A percentile compares a stretch with the other conserved stretches of the same genome.
phyloP scores from a whole-genome alignment of 1,140 invertebrate species.

The Drosophila ironensis region DNA sequence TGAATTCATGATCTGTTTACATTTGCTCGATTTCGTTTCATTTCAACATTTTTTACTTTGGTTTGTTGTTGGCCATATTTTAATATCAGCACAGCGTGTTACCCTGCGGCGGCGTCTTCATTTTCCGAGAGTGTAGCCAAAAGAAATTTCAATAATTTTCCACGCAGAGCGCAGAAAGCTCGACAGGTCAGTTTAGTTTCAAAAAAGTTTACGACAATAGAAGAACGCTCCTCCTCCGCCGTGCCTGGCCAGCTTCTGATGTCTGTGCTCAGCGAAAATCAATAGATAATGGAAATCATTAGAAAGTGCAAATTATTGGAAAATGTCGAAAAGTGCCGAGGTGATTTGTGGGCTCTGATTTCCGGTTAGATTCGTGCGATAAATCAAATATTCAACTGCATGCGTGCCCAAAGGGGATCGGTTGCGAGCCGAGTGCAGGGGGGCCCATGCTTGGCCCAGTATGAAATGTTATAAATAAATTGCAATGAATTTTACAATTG shows the following conservation, averaged over 20 bases:
- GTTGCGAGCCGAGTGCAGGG: background rate
- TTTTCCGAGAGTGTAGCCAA: constrained; percentile 13
- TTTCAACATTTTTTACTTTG: too few species aligned
- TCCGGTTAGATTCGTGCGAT: constrained; percentile 5
- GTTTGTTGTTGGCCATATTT: constrained; percentile 7
- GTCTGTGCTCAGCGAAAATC: constrained; percentile 40
- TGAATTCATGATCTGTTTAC: constrained; percentile 35
- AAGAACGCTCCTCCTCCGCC: constrained; percentile 46
- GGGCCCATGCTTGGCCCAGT: constrained; percentile 7
- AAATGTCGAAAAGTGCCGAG: background rate
- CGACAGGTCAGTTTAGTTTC: constrained; percentile 67
- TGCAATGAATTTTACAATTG: constrained; percentile 62
- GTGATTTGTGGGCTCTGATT: background rate
- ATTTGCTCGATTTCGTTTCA: too few species aligned
- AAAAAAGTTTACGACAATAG: constrained; percentile 71
- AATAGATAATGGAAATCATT: constrained; percentile 47
- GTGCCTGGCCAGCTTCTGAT: constrained; percentile 5
- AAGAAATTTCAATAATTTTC: constrained; percentile 80
- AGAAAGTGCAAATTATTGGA: constrained; percentile 22
- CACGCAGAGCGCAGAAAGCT: constrained; percentile 59
- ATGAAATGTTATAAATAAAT: constrained; percentile 56
- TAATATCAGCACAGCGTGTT: constrained; percentile 45
- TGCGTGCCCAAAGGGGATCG: background rate
- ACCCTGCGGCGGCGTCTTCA: constrained; percentile 44
- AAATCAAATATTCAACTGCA: constrained; percentile 1